Base-by-base conservation (phyloP, 2,797 vertebrate species). In the Adrianichthys oophorus region DNA sequence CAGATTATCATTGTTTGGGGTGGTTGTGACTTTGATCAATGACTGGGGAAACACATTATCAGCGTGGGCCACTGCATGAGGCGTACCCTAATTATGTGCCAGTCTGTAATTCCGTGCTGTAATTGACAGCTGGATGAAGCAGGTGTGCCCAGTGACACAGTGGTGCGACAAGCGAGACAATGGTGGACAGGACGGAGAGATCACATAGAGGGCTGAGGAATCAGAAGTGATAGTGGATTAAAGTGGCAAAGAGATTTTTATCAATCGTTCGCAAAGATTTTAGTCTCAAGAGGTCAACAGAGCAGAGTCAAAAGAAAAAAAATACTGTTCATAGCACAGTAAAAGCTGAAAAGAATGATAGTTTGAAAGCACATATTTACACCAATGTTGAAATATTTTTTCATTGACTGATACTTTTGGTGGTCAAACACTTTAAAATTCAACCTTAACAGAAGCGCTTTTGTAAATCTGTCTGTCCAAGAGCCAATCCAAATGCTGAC, bases 21-120 rank as follows among this genome's bases (percentile, higher is more conserved):
- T 59, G 84, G 87, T 86, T 86, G 82, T 90, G 90, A 91, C 91
- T 91, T 91, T 91, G 90, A 92, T 92, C 90, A 92, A 92, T 92
- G 90, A 87, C 86, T 84, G 82, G 69, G 85, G 86, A 90, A 91
- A 90, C 78, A 91, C 90, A 92, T 92, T 91, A 92, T 74, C 75
- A 81, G 82, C 80, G 52, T 70, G 69, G 85, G 75, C 85, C 82
- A 65, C 84, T 79, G 78, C 76, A 56, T 70, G 79, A 86, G 85
- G 78, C 83, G 70, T 82, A 79, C 79, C 71, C 69, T 90, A 88
- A 90, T 89, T 90, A 83, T 50, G 70, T 88, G 87, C 86, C 86
- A 85, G 83, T 85, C 86, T 82, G 84, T 87, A 87, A 87, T 85
- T 85, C 80, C 55, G 78, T 23, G 73, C 72, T 65, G 76, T 90